Base-by-base conservation (phyloP, 2,888 invertebrate species). In the Drosophila suboccidentalis region DNA sequence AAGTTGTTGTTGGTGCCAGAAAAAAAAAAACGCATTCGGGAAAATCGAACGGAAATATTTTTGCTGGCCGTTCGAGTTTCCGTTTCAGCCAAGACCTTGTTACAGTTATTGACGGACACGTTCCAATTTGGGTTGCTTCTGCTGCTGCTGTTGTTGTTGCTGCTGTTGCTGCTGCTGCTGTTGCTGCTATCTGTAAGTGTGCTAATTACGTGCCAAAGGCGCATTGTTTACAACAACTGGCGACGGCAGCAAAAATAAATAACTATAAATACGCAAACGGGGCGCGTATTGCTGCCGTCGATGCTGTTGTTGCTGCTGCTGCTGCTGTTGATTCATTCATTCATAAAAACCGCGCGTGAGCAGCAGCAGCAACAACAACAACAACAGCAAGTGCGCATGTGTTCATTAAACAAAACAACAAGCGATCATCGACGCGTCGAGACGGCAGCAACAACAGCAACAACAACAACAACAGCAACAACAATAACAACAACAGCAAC, bases 171-270 rank as follows among this genome's bases (percentile, higher is more conserved):
- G 49, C 13, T 54, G 58, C 0, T 43, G 49, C 13, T 54, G 58
- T 2, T 66, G 75, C 63, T 71, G 67, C 58, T 72, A 51, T 47
- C 68, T 80, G 84, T 83, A 84, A 84, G 87, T 86, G 84, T 84
- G 84, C 84, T 87, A 85, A 85, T 85, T 87, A 84, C 84, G 84
- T 87, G 87, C 82, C 84, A 78, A 79, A 86, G 87, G 83, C 83
- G 79, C 77, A 87, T 84, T 84, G 87, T 84, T 87, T 87, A 87
- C 79, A 81, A 55, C 64, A 65, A 61, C 80, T 80, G 82, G 77
- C 84, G 70, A 58, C 50, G 67, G 59, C 75, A 78, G 85, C 70
- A 75, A 75, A 80, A 78, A 77, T 74, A 80, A 78, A 77, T 78
- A 81, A 82, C 87, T 81, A 86, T 79, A 81, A 83, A 84, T 78